A percentile compares a stretch with the other conserved stretches of the same genome.
Evolutionary conservation across 1,140 invertebrate genomes (phyloP).

Genomic region (Philopotamus ludificatus): DNA sequence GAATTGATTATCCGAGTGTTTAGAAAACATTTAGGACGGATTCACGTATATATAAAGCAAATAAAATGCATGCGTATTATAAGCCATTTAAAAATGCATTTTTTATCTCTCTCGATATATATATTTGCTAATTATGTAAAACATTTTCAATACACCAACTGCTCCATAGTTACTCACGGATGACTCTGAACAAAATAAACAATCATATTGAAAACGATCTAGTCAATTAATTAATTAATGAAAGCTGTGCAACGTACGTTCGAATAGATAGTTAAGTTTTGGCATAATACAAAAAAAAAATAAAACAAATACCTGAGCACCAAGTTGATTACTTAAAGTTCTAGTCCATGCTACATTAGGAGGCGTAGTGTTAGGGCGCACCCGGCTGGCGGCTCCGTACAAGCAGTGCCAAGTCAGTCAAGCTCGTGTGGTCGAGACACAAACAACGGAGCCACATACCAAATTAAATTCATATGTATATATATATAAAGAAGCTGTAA

Average conservation of each 20-base stretch:
- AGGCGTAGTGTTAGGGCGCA: constrained; percentile 37
- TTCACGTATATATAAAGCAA: too few relatives aligned
- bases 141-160: constrained; percentile 9
- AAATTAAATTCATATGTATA: constrained; percentile 33
- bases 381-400: constrained; percentile 30
- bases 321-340: constrained; percentile 41
- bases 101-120: too few relatives aligned
- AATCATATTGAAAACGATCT: not conserved
- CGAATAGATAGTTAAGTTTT: constrained; percentile 23
- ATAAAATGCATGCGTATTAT: too few relatives aligned
- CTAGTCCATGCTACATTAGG: constrained; percentile 43
- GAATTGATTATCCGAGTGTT: too few relatives aligned
- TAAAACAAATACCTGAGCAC: constrained; percentile 43
- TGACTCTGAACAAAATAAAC: constrained; percentile 5
- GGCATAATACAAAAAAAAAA: constrained; percentile 41
- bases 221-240: constrained; percentile 4
- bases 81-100: too few relatives aligned
- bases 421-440: constrained; percentile 39
- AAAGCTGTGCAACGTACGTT: constrained; percentile 34
- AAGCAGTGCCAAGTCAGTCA: constrained; percentile 41
- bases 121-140: too few relatives aligned
- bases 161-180: not conserved
- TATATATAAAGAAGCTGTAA: constrained; percentile 39
- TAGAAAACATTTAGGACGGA: too few relatives aligned
- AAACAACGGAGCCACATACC: constrained; percentile 41